Evolutionary conservation across 2,113 vertebrate species (phyloP), one percentile per base, ranked within the genome.

Genomic region (Silurus meridionalis): DNA sequence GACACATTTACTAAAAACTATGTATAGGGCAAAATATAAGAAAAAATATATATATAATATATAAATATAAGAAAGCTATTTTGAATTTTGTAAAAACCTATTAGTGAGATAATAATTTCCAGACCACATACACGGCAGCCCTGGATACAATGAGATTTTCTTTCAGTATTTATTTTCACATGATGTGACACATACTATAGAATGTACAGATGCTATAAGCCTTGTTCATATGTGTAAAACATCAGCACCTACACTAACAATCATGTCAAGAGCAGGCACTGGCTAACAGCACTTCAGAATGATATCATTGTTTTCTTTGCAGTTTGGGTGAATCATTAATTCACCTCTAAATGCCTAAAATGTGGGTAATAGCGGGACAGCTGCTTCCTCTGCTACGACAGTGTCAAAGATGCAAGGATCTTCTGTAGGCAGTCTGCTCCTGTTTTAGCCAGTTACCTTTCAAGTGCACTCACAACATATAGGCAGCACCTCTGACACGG

Each of bases 401-500:
- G 71, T 88, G 77, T 77, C 84, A 86, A 85, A 79, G 83, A 67
- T 83, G 81, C 80, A 80, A 78, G 46, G 61, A 79, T 67, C 82
- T 64, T 37, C 63, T 80, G 71, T 83, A 60, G 61, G 52, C 55
- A 83, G 79, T 74, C 72, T 37, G 83, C 71, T n/a, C 75, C 69
- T 81, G 83, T 75, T 84, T 80, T 69, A 84, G 88, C 84, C 81
- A 37, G 28, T 50, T 78, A 86, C 66, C 81, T 83, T 80, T 72
- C 63, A 86, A 72, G 71, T 60, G 61, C 85, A 72, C 81, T 83
- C 48, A 80, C 66, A 83, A 87, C 64, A 60, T 37, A 75, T 71
- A 63, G 67, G 78, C 85, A 90, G 89, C 87, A 84, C 90, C 86
- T 94, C 92, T 92, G 93, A 94, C 93, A 8, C 74, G 46, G 92